These are phyloP conservation scores for Bombus balteatus DNA, from an alignment of 1,140 invertebrate species.

Conservation along the genomic window DNA sequence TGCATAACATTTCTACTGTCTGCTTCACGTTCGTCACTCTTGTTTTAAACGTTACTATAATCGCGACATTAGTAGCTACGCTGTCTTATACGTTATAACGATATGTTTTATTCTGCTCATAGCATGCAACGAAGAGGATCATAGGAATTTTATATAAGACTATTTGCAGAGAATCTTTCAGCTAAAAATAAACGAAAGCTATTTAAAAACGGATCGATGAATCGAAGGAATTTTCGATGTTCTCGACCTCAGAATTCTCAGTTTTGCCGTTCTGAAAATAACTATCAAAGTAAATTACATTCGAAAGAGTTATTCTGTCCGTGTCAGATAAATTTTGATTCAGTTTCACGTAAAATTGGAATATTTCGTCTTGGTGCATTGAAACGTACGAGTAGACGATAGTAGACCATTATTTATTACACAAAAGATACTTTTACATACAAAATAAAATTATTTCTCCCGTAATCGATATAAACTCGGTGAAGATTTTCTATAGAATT, in stretches of 20 bases:
- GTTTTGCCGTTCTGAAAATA: slow-evolving; percentile 51
- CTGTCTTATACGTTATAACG: background rate
- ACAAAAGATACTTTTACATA: background rate
- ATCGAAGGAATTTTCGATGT: slow-evolving; percentile 59
- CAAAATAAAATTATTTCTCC: background rate
- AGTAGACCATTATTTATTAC: background rate
- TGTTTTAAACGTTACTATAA: background rate
- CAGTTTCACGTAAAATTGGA: background rate
- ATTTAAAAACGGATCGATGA: slow-evolving; percentile 38
- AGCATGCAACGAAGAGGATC: background rate
- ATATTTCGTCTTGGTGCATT: background rate
- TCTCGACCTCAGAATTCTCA: slow-evolving; percentile 40
- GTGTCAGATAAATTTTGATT: background rate
- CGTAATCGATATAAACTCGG: background rate
- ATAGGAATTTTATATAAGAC: slow-evolving; percentile 33
- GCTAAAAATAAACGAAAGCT: slow-evolving; percentile 51
- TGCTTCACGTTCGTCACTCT: slow-evolving; percentile 1
- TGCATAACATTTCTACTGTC: slow-evolving; percentile 59
- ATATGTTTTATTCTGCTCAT: background rate
- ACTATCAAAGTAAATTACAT: slow-evolving; percentile 43
- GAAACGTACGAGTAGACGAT: background rate
- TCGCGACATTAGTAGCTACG: too few species aligned
- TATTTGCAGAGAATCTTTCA: slow-evolving; percentile 32
- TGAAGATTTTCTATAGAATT: background rate
- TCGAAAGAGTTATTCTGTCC: background rate